phyloP scores from a whole-genome alignment of 2,113 vertebrate species.

The Anseranas semipalmata region DNA sequence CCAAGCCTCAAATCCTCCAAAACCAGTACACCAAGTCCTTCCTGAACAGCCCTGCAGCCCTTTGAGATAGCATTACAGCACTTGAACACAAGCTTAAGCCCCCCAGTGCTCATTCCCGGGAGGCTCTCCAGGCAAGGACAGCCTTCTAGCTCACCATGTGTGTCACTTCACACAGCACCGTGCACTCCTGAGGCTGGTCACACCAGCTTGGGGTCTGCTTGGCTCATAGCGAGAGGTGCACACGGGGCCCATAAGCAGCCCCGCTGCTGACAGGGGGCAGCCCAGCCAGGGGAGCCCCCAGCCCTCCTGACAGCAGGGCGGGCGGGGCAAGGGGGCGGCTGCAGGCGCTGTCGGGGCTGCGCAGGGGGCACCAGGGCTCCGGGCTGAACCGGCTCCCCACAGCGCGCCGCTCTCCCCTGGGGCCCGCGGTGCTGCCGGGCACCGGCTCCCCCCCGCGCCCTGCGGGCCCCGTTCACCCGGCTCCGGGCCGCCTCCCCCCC shows the following conservation, averaged over 20 bases:
- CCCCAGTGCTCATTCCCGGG: background rate
- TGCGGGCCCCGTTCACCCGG: background rate
- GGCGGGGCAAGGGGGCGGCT: too few species aligned
- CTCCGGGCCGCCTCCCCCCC: background rate
- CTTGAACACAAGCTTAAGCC: background rate
- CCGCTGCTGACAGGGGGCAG: too few species aligned
- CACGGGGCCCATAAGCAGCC: background rate
- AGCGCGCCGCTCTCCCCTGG: too few species aligned
- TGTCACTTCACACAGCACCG: background rate
- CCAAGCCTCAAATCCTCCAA: background rate
- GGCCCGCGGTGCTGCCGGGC: too few species aligned
- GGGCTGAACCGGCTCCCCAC: background rate
- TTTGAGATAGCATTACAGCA: background rate
- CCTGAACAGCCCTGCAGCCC: background rate
- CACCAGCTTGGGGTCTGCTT: background rate
- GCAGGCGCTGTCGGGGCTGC: too few species aligned
- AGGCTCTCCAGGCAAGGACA: background rate
- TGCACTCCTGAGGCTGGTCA: rapidly evolving
- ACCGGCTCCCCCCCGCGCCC: too few species aligned
- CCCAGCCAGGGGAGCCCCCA: too few species aligned
- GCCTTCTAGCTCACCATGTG: background rate
- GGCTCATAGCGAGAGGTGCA: background rate
- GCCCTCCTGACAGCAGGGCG: too few species aligned
- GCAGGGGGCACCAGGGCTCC: too few species aligned
- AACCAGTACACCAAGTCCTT: background rate